Evolutionary conservation across 2,113 vertebrate species (phyloP).

Genomic region (Muscicapa adusta): DNA sequence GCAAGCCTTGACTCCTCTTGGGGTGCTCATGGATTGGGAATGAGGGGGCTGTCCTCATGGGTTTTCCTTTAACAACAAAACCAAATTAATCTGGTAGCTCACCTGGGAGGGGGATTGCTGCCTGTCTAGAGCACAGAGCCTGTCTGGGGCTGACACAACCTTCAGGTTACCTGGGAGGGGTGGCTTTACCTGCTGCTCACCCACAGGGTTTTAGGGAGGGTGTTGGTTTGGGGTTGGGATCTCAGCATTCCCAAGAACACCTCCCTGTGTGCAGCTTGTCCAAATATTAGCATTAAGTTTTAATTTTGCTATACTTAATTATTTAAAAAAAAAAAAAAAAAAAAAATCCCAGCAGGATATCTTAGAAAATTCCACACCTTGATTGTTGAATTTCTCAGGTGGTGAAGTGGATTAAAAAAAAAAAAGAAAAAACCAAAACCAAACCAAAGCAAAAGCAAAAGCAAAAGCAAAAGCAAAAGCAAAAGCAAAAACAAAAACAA

Average conservation of each 20-base stretch:
- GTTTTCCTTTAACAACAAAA: neutral
- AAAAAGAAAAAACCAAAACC: too few relatives aligned
- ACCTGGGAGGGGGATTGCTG: neutral
- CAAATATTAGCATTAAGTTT: too few relatives aligned
- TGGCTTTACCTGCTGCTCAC: neutral
- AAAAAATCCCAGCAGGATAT: neutral
- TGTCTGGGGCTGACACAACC: neutral
- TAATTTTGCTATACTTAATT: too few relatives aligned
- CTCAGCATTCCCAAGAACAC: neutral
- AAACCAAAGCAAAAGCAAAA: too few relatives aligned
- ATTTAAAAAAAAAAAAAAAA: neutral
- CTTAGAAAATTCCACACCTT: neutral
- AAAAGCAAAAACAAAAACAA: too few relatives aligned
- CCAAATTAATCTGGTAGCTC: neutral
- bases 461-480: too few relatives aligned
- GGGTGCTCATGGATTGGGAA: neutral
- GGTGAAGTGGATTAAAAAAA: too few relatives aligned
- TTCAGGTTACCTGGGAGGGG: neutral
- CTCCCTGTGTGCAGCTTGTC: neutral
- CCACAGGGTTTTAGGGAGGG: neutral
- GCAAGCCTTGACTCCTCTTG: neutral
- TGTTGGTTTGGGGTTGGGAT: neutral
- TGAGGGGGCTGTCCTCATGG: neutral
- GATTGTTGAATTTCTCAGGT: neutral
- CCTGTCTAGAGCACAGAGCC: neutral